A percentile compares a stretch with the other conserved stretches of the same genome.
Evolutionary conservation across 2,888 invertebrate species (phyloP).

Genomic region (Allolobophora icterica): DNA sequence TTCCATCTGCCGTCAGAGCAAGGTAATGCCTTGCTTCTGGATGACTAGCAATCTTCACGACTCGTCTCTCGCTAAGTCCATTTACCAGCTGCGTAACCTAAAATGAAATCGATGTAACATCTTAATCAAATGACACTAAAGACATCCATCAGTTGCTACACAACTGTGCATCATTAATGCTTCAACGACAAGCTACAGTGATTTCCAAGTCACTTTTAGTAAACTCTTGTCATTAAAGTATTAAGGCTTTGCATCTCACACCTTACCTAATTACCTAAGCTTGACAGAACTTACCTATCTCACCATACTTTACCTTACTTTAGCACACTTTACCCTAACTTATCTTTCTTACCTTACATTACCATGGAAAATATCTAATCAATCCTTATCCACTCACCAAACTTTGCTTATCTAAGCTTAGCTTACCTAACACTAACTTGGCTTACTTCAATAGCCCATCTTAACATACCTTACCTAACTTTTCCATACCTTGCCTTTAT

Average conservation of each 20-base stretch:
- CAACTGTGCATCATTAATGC: not conserved
- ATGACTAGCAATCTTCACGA: slow-evolving; percentile 85
- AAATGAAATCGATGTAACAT: not conserved
- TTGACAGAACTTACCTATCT: not conserved
- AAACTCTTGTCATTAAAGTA: too few species aligned
- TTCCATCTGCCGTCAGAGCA: slow-evolving; percentile 86
- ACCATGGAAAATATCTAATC: too few species aligned
- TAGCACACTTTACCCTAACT: too few species aligned
- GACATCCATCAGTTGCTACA: not conserved
- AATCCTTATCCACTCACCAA: too few species aligned
- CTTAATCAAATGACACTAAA: not conserved
- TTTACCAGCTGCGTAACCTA: slow-evolving; percentile 68
- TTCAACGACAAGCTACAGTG: not conserved
- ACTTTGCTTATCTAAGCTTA: too few species aligned
- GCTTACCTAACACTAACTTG: too few species aligned
- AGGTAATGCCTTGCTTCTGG: slow-evolving; percentile 93
- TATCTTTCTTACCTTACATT: too few species aligned
- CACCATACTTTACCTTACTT: too few species aligned
- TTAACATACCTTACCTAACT: too few species aligned
- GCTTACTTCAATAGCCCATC: too few species aligned
- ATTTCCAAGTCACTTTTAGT: too few species aligned
- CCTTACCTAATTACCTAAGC: not conserved
- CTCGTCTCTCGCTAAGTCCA: slow-evolving; percentile 75
- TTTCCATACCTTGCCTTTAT: too few species aligned
- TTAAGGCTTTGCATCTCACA: not conserved